phyloP scores from a whole-genome alignment of 1,140 invertebrate species.

The Trachymyrmex cornetzi region DNA sequence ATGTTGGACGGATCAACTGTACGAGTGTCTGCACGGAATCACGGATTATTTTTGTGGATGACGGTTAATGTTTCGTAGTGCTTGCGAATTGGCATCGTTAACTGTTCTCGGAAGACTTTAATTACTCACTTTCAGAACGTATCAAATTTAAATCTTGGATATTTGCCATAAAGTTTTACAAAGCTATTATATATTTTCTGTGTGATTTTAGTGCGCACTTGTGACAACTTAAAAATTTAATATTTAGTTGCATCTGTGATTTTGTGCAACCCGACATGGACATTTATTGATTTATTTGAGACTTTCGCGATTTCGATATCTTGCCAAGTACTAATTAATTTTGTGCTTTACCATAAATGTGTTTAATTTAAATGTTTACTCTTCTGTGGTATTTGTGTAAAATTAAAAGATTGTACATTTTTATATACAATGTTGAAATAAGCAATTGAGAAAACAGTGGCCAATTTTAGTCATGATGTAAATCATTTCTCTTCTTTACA shows the following conservation, averaged over 20 bases:
- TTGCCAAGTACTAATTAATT: not conserved
- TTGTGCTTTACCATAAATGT: not conserved
- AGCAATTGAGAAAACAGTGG: conserved; percentile 13
- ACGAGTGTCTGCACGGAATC: conserved; percentile 45
- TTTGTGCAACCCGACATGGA: not conserved
- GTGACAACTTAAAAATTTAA: conserved; percentile 28
- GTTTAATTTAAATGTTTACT: conserved; percentile 31
- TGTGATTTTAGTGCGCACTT: conserved; percentile 21
- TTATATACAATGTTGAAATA: conserved; percentile 34
- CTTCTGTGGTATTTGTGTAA: conserved; percentile 21
- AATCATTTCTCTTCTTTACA: conserved; percentile 10
- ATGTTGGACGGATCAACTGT: conserved; percentile 73
- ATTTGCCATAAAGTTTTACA: not conserved
- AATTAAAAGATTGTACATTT: not conserved
- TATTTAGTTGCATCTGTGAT: conserved; percentile 30
- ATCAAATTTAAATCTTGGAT: conserved; percentile 10
- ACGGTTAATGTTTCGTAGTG: conserved; percentile 34
- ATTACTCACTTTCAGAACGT: not conserved
- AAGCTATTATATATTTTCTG: not conserved
- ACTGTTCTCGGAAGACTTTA: not conserved
- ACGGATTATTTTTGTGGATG: conserved; percentile 32
- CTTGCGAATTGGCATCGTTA: not conserved
- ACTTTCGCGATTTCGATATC: not conserved
- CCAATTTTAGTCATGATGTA: conserved; percentile 38
- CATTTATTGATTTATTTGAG: not conserved